Evolutionary conservation across 2,888 invertebrate species (phyloP).

Genomic region (Hoplodrina blanda): DNA sequence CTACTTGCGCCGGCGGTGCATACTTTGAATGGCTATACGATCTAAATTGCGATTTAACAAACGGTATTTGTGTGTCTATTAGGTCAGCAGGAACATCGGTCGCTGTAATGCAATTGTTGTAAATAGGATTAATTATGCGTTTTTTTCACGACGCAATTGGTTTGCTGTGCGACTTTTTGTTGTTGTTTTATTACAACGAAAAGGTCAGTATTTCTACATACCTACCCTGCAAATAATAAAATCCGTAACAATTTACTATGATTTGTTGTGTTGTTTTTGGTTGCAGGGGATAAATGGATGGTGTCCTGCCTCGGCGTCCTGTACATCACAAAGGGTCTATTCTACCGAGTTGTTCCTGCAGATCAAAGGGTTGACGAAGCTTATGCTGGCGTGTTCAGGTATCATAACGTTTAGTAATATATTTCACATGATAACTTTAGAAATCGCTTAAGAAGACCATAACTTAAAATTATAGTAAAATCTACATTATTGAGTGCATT

Average conservation of each 20-base stretch:
- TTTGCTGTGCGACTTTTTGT: conserved; percentile 6
- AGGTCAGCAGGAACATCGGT: conserved; percentile 16
- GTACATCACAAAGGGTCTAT: conserved; percentile 96
- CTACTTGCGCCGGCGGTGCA: conserved; percentile 26
- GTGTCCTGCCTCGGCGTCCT: conserved; percentile 96
- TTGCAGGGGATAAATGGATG: conserved; percentile 96
- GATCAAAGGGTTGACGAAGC: conserved; percentile 95
- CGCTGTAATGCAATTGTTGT: conserved; percentile 8
- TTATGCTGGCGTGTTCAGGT: conserved; percentile 94
- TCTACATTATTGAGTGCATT: not conserved
- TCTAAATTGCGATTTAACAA: conserved; percentile 20
- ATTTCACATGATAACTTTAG: not conserved
- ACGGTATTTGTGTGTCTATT: conserved; percentile 22
- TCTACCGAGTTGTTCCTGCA: conserved; percentile 97
- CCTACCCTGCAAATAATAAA: not conserved
- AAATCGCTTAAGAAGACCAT: too few relatives aligned
- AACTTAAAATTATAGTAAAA: too few relatives aligned
- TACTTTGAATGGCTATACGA: conserved; percentile 27
- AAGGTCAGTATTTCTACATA: not conserved
- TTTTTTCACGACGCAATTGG: not conserved
- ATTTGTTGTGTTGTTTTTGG: conserved; percentile 21
- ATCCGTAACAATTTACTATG: not conserved
- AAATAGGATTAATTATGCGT: not conserved
- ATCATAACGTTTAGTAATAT: conserved; percentile 6
- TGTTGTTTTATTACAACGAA: not conserved